These are phyloP conservation scores for Bacillus rossius DNA, from an alignment of 1,140 invertebrate species.

Conservation along the genomic window DNA sequence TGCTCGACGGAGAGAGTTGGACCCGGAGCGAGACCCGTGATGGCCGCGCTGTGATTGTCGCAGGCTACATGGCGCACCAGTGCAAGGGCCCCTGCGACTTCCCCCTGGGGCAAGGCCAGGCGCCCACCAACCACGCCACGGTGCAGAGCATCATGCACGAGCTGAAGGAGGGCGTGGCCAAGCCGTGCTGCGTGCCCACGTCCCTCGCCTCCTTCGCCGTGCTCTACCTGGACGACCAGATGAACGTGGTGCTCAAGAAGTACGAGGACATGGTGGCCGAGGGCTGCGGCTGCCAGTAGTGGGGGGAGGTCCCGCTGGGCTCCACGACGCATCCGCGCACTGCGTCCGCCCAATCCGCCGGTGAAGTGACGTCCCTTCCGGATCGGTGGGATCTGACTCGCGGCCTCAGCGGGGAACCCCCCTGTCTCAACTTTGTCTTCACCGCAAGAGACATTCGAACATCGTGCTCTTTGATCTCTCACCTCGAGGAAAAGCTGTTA, in stretches of 20 bases:
- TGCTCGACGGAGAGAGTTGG: no score
- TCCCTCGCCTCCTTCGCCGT: slow-evolving; percentile 53
- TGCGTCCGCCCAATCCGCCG: no score
- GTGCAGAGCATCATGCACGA: slow-evolving; percentile 59
- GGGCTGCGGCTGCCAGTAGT: slow-evolving; percentile 58
- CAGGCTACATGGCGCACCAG: slow-evolving; percentile 51
- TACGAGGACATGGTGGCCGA: slow-evolving; percentile 64
- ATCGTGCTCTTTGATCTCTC: no score
- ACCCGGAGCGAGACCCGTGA: no score
- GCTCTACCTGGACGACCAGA: slow-evolving; percentile 58
- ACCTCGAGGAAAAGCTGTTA: no score
- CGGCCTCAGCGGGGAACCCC: no score
- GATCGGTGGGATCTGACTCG: no score
- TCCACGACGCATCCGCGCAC: no score
- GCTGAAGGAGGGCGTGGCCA: slow-evolving; percentile 44
- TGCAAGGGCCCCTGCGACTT: slow-evolving; percentile 58
- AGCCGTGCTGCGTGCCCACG: slow-evolving; percentile 60
- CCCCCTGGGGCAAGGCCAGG: slow-evolving; percentile 39
- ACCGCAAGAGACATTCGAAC: no score
- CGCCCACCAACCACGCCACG: slow-evolving; percentile 62
- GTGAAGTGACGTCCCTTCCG: no score
- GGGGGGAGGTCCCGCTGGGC: no score
- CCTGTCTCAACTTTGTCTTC: no score
- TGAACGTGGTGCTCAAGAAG: slow-evolving; percentile 60
- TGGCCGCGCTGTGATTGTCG: neutral